These are phyloP conservation scores for Hypanus sabinus DNA, from an alignment of 2,113 vertebrate species.

Conservation along the genomic window DNA sequence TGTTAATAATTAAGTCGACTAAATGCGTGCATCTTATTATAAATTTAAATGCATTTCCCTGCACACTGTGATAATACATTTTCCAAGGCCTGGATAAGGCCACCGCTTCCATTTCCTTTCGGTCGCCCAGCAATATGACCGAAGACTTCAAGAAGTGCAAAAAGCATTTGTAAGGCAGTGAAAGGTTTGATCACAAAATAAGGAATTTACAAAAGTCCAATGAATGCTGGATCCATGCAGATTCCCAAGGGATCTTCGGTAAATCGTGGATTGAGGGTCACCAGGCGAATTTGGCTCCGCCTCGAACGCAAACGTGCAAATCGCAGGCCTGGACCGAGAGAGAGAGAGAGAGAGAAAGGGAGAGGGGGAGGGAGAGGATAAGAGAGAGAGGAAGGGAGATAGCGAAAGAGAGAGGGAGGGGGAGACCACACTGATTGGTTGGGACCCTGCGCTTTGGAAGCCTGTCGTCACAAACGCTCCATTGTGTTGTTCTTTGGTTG, in stretches of 20 bases:
- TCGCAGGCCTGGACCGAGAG: neutral
- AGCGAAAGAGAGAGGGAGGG: too few species aligned
- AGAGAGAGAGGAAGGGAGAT: too few species aligned
- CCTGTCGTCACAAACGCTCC: neutral
- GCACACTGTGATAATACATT: neutral
- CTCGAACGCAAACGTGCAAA: neutral
- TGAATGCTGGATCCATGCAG: too few species aligned
- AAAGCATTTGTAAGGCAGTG: neutral
- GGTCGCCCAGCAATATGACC: neutral
- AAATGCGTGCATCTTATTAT: neutral
- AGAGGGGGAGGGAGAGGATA: too few species aligned
- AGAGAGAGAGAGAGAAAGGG: too few species aligned
- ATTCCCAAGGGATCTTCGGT: neutral
- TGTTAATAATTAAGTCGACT: neutral
- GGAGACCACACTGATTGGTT: neutral
- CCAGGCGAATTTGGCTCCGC: too few species aligned
- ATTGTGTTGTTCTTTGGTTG: conserved; percentile 21
- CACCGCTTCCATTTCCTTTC: neutral
- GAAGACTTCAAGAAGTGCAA: neutral
- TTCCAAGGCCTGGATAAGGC: neutral
- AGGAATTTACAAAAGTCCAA: neutral
- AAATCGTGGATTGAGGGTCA: neutral
- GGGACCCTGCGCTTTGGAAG: neutral
- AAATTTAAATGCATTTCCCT: neutral
- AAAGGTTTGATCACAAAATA: too few species aligned